Evolutionary conservation across 2,113 vertebrate genomes (phyloP), one percentile per base, ranked within the genome.

Genomic region (Hemibagrus wyckioides): DNA sequence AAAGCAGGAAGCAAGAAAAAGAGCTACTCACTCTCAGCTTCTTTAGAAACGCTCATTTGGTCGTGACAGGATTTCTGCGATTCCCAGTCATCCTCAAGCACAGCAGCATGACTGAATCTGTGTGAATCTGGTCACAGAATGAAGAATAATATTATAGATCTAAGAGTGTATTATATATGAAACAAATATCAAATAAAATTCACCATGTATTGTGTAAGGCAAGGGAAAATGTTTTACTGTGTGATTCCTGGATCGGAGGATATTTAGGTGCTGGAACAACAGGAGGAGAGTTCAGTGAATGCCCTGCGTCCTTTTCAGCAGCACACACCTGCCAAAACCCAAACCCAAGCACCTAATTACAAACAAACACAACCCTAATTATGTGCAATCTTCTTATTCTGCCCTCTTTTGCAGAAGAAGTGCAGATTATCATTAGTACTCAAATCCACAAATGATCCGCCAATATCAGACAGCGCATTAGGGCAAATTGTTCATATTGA

Each of bases 1-100:
- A n/a, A 69, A 30, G 39, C 21, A 57, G 54, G 23, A 69, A 23
- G 52, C 44, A 41, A 2, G 21, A n/a, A 61, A n/a, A 28, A 65
- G 17, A 59, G 25, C 33, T 19, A 91, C 88, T 94, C 94, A 94
- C 96, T 94, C 87, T 95, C 95, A 94, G 95, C 96, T 91, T 96
- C 93, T 91, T 96, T 97, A 33, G 95, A 93, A 92, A 91, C 90
- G 75, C 88, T 94, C 91, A 95, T 95, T 90, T 95, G 96, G 93
- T 97, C 96, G 93, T 95, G 96, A 88, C 95, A 96, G 89, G 95
- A 92, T 95, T 96, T 96, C 92, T 95, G 95, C 83, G 90, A 77
- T 90, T 97, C 96, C 85, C 95, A 93, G 91, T 96, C 96, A 84
- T 97, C 96, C 6, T 94, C 94, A 33, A 94, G 90, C 23, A 95